phyloP scores from a whole-genome alignment of 2,113 vertebrate species.

The Brachypodius melanocephalos region DNA sequence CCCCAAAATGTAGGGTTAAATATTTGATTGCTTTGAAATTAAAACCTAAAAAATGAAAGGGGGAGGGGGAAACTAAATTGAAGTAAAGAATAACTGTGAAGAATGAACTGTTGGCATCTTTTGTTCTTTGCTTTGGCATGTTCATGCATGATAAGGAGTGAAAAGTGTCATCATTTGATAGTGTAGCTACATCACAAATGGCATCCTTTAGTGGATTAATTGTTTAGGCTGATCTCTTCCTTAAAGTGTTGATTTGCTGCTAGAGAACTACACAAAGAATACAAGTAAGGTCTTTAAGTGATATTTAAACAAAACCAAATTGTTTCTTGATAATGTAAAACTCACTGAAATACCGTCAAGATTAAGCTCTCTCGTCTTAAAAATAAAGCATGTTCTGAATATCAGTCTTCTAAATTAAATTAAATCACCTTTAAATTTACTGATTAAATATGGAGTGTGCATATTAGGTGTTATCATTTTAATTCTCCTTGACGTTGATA shows the following conservation, averaged over 20 bases:
- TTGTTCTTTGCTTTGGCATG: not conserved
- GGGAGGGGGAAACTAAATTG: not conserved
- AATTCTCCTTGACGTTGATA: not conserved
- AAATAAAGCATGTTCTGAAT: not conserved
- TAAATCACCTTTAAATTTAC: not conserved
- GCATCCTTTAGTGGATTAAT: not conserved
- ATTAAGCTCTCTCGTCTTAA: not conserved
- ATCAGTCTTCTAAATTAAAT: not conserved
- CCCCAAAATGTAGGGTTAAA: not conserved
- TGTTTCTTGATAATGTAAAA: not conserved
- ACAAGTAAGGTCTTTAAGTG: not conserved
- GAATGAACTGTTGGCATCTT: not conserved
- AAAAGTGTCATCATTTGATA: not conserved
- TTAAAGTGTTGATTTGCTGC: not conserved
- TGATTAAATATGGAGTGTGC: not conserved
- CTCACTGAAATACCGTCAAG: not conserved
- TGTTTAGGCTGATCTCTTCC: not conserved
- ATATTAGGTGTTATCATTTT: not conserved
- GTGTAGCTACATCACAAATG: not conserved
- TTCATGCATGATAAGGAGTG: not conserved
- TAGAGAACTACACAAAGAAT: not conserved
- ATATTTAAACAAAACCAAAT: not conserved
- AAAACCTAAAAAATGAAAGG: not conserved
- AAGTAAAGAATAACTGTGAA: not conserved
- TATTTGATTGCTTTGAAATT: not conserved